Conservation (phyloP, 2,113 vertebrate species). For the Heterocephalus glaber region DNA sequence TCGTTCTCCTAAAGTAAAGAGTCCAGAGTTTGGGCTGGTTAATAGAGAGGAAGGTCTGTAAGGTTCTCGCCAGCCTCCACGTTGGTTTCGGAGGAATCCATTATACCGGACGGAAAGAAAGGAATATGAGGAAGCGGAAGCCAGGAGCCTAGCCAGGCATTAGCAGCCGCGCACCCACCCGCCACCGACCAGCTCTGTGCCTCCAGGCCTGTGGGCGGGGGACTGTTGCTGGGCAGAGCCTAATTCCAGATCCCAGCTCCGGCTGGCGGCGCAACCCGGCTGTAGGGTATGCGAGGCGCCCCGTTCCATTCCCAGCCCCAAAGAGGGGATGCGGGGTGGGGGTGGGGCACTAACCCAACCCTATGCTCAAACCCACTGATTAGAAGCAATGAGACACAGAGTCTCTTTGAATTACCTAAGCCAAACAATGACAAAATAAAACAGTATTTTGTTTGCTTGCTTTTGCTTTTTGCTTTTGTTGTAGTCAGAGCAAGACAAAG, state of each 20-base stretch:
- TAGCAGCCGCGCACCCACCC: not conserved
- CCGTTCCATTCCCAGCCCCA: not conserved
- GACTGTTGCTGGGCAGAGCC: not conserved
- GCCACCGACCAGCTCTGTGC: not conserved
- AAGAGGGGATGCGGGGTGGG: too few species aligned
- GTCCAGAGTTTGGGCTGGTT: not conserved
- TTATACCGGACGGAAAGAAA: not conserved
- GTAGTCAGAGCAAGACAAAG: not conserved
- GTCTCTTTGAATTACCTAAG: not conserved
- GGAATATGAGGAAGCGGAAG: not conserved
- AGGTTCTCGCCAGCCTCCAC: not conserved
- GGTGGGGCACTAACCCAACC: not conserved
- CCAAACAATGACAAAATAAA: not conserved
- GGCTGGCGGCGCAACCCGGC: rapidly evolving
- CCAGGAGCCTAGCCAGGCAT: not conserved
- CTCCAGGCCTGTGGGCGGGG: rapidly evolving
- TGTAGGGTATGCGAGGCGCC: not conserved
- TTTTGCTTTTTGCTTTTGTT: slow-evolving; percentile 27
- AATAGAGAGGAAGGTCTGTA: not conserved
- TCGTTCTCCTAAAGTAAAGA: too few species aligned
- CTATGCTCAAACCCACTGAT: not conserved
- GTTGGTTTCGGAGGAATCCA: not conserved
- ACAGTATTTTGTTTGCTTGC: not conserved
- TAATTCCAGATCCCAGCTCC: not conserved
- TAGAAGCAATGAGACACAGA: not conserved